These are phyloP conservation scores for Melieria omissa DNA, from an alignment of 2,888 invertebrate genomes.

Conservation along the genomic window DNA sequence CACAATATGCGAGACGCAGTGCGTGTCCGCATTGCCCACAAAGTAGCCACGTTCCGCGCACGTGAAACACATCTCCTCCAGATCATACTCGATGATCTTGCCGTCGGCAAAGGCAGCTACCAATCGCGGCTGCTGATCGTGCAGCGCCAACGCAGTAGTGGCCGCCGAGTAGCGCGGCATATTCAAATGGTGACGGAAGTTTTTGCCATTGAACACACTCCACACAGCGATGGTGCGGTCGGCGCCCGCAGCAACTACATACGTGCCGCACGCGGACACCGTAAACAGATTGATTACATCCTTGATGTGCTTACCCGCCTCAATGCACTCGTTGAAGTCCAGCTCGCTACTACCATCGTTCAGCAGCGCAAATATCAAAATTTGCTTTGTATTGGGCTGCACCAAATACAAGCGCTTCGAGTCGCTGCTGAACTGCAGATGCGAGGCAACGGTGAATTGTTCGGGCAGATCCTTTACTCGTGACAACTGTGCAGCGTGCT, in stretches of 20 bases:
- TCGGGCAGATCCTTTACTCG: conserved; percentile 63
- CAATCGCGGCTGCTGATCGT: conserved; percentile 71
- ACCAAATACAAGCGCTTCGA: conserved; percentile 66
- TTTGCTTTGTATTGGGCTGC: conserved; percentile 59
- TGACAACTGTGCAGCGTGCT: conserved; percentile 49
- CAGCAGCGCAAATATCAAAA: conserved; percentile 66
- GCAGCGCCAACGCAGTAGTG: conserved; percentile 79
- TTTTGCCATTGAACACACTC: conserved; percentile 63
- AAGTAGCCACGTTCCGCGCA: conserved; percentile 67
- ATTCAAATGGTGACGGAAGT: conserved; percentile 69
- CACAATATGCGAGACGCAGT: conserved; percentile 70
- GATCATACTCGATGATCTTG: conserved; percentile 81
- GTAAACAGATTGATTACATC: conserved; percentile 70
- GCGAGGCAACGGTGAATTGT: conserved; percentile 61
- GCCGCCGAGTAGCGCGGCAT: conserved; percentile 78
- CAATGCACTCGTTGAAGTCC: conserved; percentile 62
- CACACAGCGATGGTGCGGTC: conserved; percentile 76
- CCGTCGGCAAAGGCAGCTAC: conserved; percentile 83
- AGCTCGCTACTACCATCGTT: conserved; percentile 55
- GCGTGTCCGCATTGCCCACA: conserved; percentile 66
- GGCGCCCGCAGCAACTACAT: conserved; percentile 76
- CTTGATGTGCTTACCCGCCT: conserved; percentile 67
- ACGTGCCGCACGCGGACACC: conserved; percentile 71
- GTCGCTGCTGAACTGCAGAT: conserved; percentile 66
- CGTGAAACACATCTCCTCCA: conserved; percentile 73